Conservation (phyloP, 2,797 vertebrate genomes). For the Ctenosaura bakeri region DNA sequence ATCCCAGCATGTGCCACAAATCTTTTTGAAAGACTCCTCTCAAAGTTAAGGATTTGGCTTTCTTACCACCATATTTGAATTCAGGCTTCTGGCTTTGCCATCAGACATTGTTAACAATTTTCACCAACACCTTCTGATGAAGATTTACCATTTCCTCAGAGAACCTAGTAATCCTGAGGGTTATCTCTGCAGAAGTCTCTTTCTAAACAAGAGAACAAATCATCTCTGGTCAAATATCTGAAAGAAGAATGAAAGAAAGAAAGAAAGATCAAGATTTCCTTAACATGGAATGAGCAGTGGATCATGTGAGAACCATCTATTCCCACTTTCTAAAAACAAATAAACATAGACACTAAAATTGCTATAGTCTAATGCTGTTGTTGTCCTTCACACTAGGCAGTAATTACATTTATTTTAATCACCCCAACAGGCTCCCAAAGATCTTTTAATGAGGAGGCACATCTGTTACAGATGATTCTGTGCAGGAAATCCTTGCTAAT, state of each 20-base stretch:
- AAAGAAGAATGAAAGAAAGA: too few species aligned
- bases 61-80: background rate
- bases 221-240: background rate
- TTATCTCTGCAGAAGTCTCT: background rate
- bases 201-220: background rate
- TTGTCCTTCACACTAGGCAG: background rate
- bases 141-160: background rate
- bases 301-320: background rate
- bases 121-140: background rate
- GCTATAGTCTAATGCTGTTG: background rate
- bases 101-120: background rate
- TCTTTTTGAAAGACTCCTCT: background rate
- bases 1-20: background rate
- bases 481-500: constrained; percentile 17
- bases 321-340: background rate
- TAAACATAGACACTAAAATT: constrained; percentile 24
- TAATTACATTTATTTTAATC: constrained; percentile 23
- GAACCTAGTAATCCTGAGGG: background rate
- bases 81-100: constrained; percentile 3
- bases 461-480: constrained; percentile 11
- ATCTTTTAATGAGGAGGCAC: constrained; percentile 15
- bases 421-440: background rate
- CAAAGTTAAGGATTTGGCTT: background rate
- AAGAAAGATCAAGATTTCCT: background rate
- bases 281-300: background rate